Evolutionary conservation across 2,113 vertebrate genomes (phyloP), one percentile per base, ranked within the genome.

Genomic region (Lophura nycthemera): DNA sequence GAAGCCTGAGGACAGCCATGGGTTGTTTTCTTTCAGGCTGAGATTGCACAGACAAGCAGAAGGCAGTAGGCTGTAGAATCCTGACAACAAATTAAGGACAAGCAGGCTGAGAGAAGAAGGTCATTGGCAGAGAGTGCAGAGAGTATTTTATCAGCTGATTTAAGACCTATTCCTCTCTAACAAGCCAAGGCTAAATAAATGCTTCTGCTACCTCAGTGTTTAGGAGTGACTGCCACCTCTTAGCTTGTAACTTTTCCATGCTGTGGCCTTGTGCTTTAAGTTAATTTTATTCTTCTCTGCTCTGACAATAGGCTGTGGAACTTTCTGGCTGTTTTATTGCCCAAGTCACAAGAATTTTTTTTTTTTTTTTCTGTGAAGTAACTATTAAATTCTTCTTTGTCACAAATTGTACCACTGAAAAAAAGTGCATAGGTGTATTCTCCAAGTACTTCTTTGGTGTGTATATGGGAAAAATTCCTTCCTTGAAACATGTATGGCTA

Each of bases 141-240:
- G 15, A 29, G 57, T 14, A 65, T 93, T 93, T 90, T 89, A 73
- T 88, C 57, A 65, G 57, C 20, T 79, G 77, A 69, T 95, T 95
- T 96, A 92, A 92, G 83, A 86, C 50, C 70, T 92, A 90, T 88
- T 92, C 65, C 38, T 69, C 19, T 90, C 40, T 84, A 63, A 69
- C 40, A 64, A 15, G 61, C 61, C 30, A 61, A 93, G 48, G 70
- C 61, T 89, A 84, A 92, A 92, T 75, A 94, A 90, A 84, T 34
- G 27, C 4, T 81, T 29, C 34, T 81, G 6, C 29, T 90, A 36
- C 11, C 27, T 82, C 38, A 80, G 12, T 72, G 57, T 47, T 90
- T 57, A 84, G 70, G 20, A 91, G 19, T 52, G 47, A 89, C 25
- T 57, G 29, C 65, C 21, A 29, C 47, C 42, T 34, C 38, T 43